Evolutionary conservation across 2,797 vertebrate species (phyloP).

Genomic region (Gymnocypris eckloni): DNA sequence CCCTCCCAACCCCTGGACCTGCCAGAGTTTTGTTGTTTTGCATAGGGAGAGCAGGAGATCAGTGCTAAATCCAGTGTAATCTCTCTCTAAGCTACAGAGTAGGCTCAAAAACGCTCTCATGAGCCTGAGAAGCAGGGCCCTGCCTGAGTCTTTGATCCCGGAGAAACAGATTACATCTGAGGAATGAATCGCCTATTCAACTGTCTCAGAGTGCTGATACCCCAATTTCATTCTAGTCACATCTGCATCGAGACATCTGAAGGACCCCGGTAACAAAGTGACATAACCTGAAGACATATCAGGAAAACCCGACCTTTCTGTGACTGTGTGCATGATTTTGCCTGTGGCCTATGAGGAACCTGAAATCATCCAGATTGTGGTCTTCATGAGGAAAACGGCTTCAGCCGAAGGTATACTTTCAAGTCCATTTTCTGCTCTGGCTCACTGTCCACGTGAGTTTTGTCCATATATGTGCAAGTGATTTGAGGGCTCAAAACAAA

Average conservation of each 20-base stretch:
- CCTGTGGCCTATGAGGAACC: neutral
- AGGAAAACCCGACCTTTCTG: conserved; percentile 13
- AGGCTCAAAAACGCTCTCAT: conserved; percentile 65
- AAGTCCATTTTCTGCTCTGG: neutral
- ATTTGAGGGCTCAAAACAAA: neutral
- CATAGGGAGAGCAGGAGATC: conserved; percentile 75
- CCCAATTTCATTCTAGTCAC: conserved; percentile 65
- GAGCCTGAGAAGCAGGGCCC: conserved; percentile 76
- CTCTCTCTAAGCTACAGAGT: conserved; percentile 76
- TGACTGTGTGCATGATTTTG: conserved; percentile 3
- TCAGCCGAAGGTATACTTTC: neutral
- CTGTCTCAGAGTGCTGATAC: conserved; percentile 65
- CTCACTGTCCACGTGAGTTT: neutral
- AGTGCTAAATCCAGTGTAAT: conserved; percentile 81
- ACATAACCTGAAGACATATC: conserved; percentile 64
- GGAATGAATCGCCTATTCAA: conserved; percentile 66
- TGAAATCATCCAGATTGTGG: neutral
- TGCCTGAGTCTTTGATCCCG: conserved; percentile 76
- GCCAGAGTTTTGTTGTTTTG: conserved; percentile 68
- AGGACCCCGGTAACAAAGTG: conserved; percentile 63
- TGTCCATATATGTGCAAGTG: neutral
- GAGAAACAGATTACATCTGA: conserved; percentile 80
- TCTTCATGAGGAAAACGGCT: neutral
- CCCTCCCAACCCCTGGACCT: conserved; percentile 51
- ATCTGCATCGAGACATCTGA: conserved; percentile 66